Evolutionary conservation across 2,888 invertebrate species (phyloP).

Genomic region (Venustoraphidia nigricollis): DNA sequence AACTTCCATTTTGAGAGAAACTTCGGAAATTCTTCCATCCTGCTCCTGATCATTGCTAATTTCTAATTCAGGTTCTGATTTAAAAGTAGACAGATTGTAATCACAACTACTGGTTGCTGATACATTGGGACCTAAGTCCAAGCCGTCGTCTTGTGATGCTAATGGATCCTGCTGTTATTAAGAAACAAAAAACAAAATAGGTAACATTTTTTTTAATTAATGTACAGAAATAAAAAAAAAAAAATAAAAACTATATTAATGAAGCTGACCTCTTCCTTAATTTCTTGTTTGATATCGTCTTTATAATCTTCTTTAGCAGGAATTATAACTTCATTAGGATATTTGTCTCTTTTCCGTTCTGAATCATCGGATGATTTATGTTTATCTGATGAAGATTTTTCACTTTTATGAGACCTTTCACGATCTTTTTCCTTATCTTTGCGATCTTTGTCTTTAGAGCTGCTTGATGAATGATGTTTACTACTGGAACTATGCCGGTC

Average conservation of each 20-base stretch:
- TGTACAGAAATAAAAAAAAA: neutral
- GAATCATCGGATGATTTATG: slow-evolving; percentile 1
- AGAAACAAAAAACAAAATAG: no score
- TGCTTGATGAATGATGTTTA: slow-evolving; percentile 21
- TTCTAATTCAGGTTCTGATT: slow-evolving; percentile 30
- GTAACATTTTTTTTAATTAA: no score
- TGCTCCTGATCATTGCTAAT: slow-evolving; percentile 22
- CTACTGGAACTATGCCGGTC: slow-evolving; percentile 20
- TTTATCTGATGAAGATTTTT: slow-evolving; percentile 6
- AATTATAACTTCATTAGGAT: slow-evolving; percentile 4
- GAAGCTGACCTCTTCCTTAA: slow-evolving; percentile 6
- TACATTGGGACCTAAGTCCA: slow-evolving; percentile 24
- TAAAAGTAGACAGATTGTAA: slow-evolving; percentile 53
- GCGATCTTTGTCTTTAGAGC: slow-evolving; percentile 41
- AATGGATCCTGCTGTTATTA: neutral
- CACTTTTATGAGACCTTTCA: slow-evolving; percentile 7
- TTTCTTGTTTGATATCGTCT: slow-evolving; percentile 20
- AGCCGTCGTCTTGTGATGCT: slow-evolving; percentile 4
- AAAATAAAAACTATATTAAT: neutral
- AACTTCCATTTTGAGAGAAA: slow-evolving; percentile 12
- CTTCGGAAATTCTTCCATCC: slow-evolving; percentile 19
- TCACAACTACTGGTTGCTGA: slow-evolving; percentile 54
- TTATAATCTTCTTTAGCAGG: slow-evolving; percentile 14
- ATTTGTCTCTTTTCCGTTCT: neutral
- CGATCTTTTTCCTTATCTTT: slow-evolving; percentile 32